Evolutionary conservation across 2,888 invertebrate genomes (phyloP).

Genomic region (Plagodis dolabraria): DNA sequence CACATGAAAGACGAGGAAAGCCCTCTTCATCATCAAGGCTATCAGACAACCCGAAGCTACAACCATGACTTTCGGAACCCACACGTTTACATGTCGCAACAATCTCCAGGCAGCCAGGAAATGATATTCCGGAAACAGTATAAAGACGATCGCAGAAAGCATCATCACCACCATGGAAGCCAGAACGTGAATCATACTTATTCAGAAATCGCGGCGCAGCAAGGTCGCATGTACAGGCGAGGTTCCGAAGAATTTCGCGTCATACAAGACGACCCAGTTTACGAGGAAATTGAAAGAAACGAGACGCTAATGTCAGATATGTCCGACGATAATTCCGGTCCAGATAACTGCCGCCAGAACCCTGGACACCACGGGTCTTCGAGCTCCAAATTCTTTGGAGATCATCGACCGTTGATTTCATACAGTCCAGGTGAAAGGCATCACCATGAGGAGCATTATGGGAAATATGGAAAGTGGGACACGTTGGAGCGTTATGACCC

Average conservation of each 20-base stretch:
- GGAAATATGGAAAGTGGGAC: slow-evolving; percentile 82
- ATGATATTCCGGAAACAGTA: slow-evolving; percentile 79
- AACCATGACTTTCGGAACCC: slow-evolving; percentile 79
- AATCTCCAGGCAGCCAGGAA: slow-evolving; percentile 76
- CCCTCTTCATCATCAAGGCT: slow-evolving; percentile 75
- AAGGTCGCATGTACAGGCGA: slow-evolving; percentile 77
- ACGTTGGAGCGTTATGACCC: slow-evolving; percentile 81
- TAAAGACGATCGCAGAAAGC: slow-evolving; percentile 76
- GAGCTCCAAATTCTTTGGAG: slow-evolving; percentile 90
- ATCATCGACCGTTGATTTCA: slow-evolving; percentile 92
- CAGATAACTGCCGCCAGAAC: slow-evolving; percentile 89
- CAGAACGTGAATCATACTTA: slow-evolving; percentile 89
- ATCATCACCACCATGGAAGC: slow-evolving; percentile 83
- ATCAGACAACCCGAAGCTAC: slow-evolving; percentile 76
- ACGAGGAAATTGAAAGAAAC: slow-evolving; percentile 91
- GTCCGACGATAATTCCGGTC: slow-evolving; percentile 88
- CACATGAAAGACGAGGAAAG: slow-evolving; percentile 77
- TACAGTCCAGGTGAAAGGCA: slow-evolving; percentile 89
- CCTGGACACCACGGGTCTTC: slow-evolving; percentile 82
- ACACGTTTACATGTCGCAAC: slow-evolving; percentile 79
- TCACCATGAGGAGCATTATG: slow-evolving; percentile 79
- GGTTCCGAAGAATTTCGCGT: slow-evolving; percentile 84
- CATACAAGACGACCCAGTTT: slow-evolving; percentile 90
- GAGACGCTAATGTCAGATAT: slow-evolving; percentile 90
- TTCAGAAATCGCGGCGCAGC: slow-evolving; percentile 87